Evolutionary conservation across 2,113 vertebrate genomes (phyloP).

Genomic region (Caranx ignobilis): DNA sequence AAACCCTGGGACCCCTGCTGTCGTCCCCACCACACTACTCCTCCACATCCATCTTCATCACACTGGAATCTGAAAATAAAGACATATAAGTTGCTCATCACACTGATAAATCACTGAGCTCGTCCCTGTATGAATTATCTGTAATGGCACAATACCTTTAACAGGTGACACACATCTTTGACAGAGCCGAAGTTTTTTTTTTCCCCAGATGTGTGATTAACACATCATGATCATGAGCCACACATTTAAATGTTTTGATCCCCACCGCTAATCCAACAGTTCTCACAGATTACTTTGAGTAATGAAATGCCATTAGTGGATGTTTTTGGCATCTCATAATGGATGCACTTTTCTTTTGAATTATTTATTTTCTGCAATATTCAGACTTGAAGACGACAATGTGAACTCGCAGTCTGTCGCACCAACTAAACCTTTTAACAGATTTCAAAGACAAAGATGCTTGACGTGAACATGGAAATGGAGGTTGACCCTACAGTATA

Average conservation of each 20-base stretch:
- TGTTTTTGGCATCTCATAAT: background rate
- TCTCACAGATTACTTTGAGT: background rate
- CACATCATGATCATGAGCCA: background rate
- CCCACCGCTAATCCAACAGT: background rate
- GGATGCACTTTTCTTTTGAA: background rate
- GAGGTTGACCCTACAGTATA: background rate
- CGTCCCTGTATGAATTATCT: background rate
- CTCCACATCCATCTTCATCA: background rate
- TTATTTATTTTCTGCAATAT: background rate
- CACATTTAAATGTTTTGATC: background rate
- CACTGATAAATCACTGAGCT: background rate
- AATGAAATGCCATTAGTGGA: constrained; percentile 2
- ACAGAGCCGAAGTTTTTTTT: no score
- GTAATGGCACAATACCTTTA: background rate
- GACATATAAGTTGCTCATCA: background rate
- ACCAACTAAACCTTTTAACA: background rate
- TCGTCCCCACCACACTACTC: background rate
- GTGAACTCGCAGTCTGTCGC: background rate
- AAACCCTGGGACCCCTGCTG: background rate
- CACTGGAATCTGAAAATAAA: background rate
- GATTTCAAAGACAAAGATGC: background rate
- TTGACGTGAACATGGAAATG: background rate
- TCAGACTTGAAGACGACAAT: background rate
- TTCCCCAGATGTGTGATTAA: background rate
- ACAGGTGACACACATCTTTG: no score